Base-by-base conservation (phyloP, 2,113 vertebrate species). In the Caretta caretta region DNA sequence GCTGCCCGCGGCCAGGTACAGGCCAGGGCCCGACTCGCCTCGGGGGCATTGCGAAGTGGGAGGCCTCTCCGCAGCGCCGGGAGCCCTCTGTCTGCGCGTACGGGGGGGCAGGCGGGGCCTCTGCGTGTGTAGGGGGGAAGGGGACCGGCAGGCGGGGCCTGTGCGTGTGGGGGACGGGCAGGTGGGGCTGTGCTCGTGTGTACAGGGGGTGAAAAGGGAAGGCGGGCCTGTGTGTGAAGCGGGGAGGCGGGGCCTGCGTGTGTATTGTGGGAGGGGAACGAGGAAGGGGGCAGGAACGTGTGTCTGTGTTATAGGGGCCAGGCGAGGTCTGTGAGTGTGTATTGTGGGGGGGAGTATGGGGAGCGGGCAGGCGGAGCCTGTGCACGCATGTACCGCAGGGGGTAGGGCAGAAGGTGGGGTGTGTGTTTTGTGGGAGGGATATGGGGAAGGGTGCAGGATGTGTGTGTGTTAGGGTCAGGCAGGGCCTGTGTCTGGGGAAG, bases 211-310 rank as follows among this genome's bases (percentile, higher is more conserved):
- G 95, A 56, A 84, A 80, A 96, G 76, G 56, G 83, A 12, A 86
- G 91, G 91, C 90, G 88, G 83, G 95, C 92, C 69, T 24, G 90
- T 29, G 80, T 53, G 79, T 84, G 50, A 54, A 75, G 24, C 51
- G 85, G 80, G 76, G 25, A 53, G 86, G 59, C 78, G 90, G 89
- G 8, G 86, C 69, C 80, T 96, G 87, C 5, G 80, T 94, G 17
- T 89, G 93, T 87, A 95, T 76, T 51, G 86, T 35, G 92, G 86
- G 86, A 83, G 84, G 90, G 93, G 94, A 53, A 57, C 76, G 24
- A 82, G 85, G 8, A 59, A 50, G 92, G n/a, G 82, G 82, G 82
- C 24, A 57, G 81, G 72, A 75, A 49, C 79, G 29, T 62, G 57
- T 31, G 22, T 62, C 27, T 65, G 62, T 35, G 31, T 35, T 65